phyloP scores from a whole-genome alignment of 2,888 invertebrate species.

The Agrilus biguttatus region DNA sequence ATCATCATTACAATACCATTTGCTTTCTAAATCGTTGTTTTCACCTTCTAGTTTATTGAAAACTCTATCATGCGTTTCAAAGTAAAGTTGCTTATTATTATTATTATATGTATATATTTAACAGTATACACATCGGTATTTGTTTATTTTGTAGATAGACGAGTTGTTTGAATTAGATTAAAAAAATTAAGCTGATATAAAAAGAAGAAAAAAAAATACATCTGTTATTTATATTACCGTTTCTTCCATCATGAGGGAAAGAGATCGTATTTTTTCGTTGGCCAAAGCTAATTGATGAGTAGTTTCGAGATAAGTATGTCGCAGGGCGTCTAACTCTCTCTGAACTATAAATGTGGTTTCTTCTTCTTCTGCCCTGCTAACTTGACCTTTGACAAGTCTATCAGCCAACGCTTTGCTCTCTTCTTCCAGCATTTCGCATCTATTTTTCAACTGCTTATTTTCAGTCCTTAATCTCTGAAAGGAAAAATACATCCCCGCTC shows the following conservation, averaged over 20 bases:
- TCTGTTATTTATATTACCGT: constrained; percentile 44
- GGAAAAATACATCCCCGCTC: constrained; percentile 4
- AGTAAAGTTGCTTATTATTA: no score
- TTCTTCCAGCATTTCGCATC: constrained; percentile 89
- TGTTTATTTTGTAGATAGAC: no score
- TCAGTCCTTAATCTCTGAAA: constrained; percentile 72
- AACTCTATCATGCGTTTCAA: no score
- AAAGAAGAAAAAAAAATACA: neutral
- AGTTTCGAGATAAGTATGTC: constrained; percentile 77
- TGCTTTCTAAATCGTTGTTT: no score
- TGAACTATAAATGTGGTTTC: constrained; percentile 75
- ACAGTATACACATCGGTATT: no score
- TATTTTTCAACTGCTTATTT: constrained; percentile 86
- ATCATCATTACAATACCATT: no score
- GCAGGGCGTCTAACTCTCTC: constrained; percentile 75
- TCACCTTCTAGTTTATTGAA: no score
- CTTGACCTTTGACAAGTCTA: constrained; percentile 81
- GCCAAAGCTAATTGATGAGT: constrained; percentile 82
- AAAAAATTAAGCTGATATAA: no score
- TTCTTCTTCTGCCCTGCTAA: constrained; percentile 87
- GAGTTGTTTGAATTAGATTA: no score
- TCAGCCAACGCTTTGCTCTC: constrained; percentile 91
- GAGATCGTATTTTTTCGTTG: constrained; percentile 73
- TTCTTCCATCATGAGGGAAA: constrained; percentile 65
- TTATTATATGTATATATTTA: no score